Conservation (phyloP, 2,888 invertebrate genomes). For the Aspidiotus destructor region DNA sequence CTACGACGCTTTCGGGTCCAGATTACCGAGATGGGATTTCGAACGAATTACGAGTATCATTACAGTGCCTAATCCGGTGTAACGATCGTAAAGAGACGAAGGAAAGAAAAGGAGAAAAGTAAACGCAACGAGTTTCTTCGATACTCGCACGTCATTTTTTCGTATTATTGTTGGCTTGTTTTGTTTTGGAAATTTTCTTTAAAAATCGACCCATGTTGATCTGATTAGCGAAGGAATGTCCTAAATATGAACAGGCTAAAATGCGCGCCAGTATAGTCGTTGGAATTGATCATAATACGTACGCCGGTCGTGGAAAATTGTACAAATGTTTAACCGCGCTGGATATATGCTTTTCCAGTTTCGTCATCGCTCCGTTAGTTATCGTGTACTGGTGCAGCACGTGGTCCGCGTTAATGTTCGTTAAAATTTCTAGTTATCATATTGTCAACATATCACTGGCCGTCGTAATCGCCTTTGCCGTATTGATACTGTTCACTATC, state of each 20-base stretch:
- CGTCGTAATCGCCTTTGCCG: constrained; percentile 11
- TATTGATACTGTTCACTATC: constrained; percentile 19
- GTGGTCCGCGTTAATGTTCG: constrained; percentile 16
- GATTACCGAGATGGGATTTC: too few species aligned
- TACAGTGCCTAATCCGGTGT: too few species aligned
- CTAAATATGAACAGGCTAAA: constrained; percentile 22
- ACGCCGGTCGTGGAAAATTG: constrained; percentile 18
- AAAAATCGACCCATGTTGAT: too few species aligned
- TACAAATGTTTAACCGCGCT: constrained; percentile 20
- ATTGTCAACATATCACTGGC: constrained; percentile 3
- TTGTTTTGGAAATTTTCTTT: too few species aligned
- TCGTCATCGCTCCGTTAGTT: constrained; percentile 27
- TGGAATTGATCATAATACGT: constrained; percentile 23
- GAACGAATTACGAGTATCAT: too few species aligned
- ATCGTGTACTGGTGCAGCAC: constrained; percentile 29
- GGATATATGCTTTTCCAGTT: constrained; percentile 26
- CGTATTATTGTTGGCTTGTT: too few species aligned
- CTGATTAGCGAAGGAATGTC: too few species aligned
- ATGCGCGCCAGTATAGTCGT: constrained; percentile 32
- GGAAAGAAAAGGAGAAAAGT: too few species aligned
- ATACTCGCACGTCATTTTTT: too few species aligned
- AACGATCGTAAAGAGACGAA: too few species aligned
- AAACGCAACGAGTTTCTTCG: too few species aligned
- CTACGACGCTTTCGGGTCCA: too few species aligned
- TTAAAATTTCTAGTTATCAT: neutral